Percentiles rank a stretch among this genome's conserved stretches.
These are phyloP conservation scores for Papilio helenus DNA, from an alignment of 1,140 invertebrate genomes.

Conservation along the genomic window DNA sequence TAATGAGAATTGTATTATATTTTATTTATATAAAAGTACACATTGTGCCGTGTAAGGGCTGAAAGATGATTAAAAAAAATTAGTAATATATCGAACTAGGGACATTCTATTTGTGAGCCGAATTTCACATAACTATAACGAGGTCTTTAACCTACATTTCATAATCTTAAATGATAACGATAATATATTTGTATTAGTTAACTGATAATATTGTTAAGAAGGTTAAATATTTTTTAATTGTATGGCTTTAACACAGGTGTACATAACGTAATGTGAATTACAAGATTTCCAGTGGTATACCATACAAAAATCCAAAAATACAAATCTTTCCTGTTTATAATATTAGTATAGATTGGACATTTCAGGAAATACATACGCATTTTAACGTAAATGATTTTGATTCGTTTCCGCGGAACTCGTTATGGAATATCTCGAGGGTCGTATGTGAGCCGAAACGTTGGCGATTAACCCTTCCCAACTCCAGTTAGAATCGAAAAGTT, in stretches of 20 bases:
- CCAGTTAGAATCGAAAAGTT: constrained; percentile 17
- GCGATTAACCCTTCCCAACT: constrained; percentile 24
- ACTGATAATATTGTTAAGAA: background rate
- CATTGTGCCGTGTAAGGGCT: too few species aligned
- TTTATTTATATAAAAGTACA: too few species aligned
- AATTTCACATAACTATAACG: background rate
- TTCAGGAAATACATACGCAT: background rate
- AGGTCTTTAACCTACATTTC: constrained; percentile 1
- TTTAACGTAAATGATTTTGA: background rate
- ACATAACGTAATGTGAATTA: too few species aligned
- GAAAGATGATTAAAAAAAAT: too few species aligned
- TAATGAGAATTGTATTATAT: too few species aligned
- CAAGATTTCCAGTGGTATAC: too few species aligned
- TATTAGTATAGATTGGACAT: background rate
- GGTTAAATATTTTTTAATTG: background rate
- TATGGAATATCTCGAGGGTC: constrained; percentile 28
- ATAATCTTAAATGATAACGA: background rate
- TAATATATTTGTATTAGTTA: background rate
- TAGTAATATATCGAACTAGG: background rate
- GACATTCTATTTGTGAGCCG: background rate
- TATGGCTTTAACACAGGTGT: background rate
- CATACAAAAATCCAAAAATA: too few species aligned
- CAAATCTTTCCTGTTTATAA: too few species aligned
- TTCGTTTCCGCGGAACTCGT: background rate
- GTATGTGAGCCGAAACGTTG: background rate